A percentile compares a stretch with the other conserved stretches of the same genome.
These are phyloP conservation scores for Periophthalmodon schlosseri DNA, from an alignment of 2,113 vertebrate species.

Conservation along the genomic window DNA sequence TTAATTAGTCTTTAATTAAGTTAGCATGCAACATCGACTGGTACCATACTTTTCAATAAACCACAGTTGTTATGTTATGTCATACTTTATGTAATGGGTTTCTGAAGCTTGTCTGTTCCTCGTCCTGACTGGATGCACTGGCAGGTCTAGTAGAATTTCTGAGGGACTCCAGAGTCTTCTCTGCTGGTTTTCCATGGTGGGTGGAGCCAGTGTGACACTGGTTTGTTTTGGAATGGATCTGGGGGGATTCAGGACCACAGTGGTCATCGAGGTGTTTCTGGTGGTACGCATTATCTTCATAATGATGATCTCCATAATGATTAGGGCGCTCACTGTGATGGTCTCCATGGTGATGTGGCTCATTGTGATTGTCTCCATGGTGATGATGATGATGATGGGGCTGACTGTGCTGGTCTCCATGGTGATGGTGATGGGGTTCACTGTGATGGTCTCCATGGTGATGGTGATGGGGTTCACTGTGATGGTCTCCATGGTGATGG, in stretches of 20 bases:
- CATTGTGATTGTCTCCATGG: slow-evolving; percentile 6
- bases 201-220: slow-evolving; percentile 1
- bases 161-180: slow-evolving; percentile 36
- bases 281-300: not conserved
- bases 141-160: slow-evolving; percentile 47
- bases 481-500: slow-evolving; percentile 11
- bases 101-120: slow-evolving; percentile 56
- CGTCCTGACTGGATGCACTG: slow-evolving; percentile 54
- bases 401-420: slow-evolving; percentile 6
- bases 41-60: not conserved
- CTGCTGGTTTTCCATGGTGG: slow-evolving; percentile 12
- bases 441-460: not conserved
- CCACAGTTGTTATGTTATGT: not conserved
- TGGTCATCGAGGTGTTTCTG: slow-evolving; percentile 11
- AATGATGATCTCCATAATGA: not conserved
- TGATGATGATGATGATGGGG: not conserved
- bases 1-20: slow-evolving; percentile 18
- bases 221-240: slow-evolving; percentile 1
- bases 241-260: not conserved
- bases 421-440: not conserved
- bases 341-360: slow-evolving; percentile 6
- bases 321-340: not conserved
- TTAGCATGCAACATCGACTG: slow-evolving; percentile 20
- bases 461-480: not conserved
- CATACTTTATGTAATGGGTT: slow-evolving; percentile 40